phyloP scores from a whole-genome alignment of 92 coral and sea anemone genomes.

The Paragorgia papillata region DNA sequence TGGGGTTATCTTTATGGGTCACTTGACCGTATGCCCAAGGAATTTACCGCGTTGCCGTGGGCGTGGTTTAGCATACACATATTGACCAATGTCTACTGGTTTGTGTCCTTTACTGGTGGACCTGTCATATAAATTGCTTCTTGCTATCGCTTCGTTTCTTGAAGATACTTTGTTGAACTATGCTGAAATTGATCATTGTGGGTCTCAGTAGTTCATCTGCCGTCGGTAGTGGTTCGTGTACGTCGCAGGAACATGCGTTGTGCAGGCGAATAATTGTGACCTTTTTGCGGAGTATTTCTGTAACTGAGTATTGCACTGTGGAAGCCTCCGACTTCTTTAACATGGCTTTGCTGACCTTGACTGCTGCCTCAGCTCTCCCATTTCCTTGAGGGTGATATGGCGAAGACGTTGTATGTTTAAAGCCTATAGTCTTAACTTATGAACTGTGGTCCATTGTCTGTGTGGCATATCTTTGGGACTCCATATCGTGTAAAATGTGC shows the following conservation, averaged over 20 bases:
- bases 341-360: slow-evolving; percentile 58
- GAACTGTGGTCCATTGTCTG: slow-evolving; percentile 62
- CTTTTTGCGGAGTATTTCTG: slow-evolving; percentile 64
- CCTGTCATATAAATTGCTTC: slow-evolving; percentile 42
- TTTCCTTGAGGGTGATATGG: slow-evolving; percentile 60
- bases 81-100: slow-evolving; percentile 24
- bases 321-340: slow-evolving; percentile 58
- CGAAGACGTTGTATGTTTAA: slow-evolving; percentile 51
- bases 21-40: slow-evolving; percentile 53
- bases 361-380: slow-evolving; percentile 63
- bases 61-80: slow-evolving; percentile 54
- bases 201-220: slow-evolving; percentile 32
- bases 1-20: slow-evolving; percentile 11
- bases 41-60: slow-evolving; percentile 28
- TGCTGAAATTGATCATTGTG: slow-evolving; percentile 34
- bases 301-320: slow-evolving; percentile 56
- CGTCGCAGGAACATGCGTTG: slow-evolving; percentile 58
- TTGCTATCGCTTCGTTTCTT: slow-evolving; percentile 40
- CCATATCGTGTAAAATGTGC: slow-evolving; percentile 49
- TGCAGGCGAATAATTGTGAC: slow-evolving; percentile 60
- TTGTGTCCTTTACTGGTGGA: slow-evolving; percentile 37
- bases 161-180: slow-evolving; percentile 33
- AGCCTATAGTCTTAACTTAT: slow-evolving; percentile 45
- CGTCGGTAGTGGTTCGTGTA: slow-evolving; percentile 60
- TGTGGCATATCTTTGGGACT: slow-evolving; percentile 51